Conservation (phyloP, 2,797 vertebrate species). For the Pygocentrus nattereri region DNA sequence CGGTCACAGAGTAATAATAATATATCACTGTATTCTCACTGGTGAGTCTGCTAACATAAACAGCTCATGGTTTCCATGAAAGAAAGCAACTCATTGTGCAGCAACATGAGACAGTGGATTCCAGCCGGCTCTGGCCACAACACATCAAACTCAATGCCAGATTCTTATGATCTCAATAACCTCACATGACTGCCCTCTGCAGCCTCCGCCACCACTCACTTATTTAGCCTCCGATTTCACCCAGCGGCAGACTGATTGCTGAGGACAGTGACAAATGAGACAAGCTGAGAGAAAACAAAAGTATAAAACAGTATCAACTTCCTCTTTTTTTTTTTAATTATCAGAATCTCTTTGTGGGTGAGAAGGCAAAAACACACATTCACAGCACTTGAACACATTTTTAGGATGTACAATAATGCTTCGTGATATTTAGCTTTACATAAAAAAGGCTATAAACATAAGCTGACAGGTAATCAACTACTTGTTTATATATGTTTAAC, state of each 20-base stretch:
- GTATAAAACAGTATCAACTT: background rate
- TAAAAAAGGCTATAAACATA: no score
- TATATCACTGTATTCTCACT: background rate
- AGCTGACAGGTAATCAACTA: no score
- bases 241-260: background rate
- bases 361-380: background rate
- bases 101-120: constrained; percentile 5
- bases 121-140: background rate
- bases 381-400: no score
- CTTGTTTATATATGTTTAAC: no score
- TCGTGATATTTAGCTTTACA: no score
- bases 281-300: background rate
- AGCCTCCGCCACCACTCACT: background rate
- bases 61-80: background rate
- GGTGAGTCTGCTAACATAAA: constrained; percentile 2
- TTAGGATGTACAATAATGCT: no score
- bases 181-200: constrained; percentile 1
- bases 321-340: background rate
- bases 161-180: constrained; percentile 11
- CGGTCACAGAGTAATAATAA: background rate
- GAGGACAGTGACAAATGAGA: background rate
- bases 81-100: constrained; percentile 14
- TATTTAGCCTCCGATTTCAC: background rate
- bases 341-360: no score
- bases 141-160: constrained; percentile 1